Evolutionary conservation across 2,888 invertebrate genomes (phyloP), one percentile per base, ranked within the genome.

Genomic region (Drosophila merina): DNA sequence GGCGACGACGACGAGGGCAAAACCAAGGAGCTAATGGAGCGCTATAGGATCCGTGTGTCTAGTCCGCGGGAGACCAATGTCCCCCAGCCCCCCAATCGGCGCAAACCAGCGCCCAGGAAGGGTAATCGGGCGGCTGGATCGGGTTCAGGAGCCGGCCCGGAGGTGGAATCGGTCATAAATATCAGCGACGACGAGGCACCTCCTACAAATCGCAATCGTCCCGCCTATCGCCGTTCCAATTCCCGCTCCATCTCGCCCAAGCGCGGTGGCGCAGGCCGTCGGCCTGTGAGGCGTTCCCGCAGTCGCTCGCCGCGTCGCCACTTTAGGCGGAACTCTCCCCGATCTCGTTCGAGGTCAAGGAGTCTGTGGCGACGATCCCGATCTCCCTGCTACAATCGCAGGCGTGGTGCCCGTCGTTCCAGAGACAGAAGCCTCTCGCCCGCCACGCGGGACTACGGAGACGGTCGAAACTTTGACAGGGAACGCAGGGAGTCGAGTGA

Each of bases 1-100:
- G 90, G 92, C 1, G 93, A 93, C n/a, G 92, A 93, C 40, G 90
- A 90, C n/a, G 88, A 90, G 56, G 91, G 91, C 58, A 89, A 86
- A 49, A 89, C 91, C 4, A 90, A 89, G 71, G 80, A 88, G 60
- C 72, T 91, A 0, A 90, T 91, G 72, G 88, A 92, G n/a, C 89
- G 91, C 63, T 92, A 88, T 64, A 90, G 89, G 31, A 87, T 91
- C n/a, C 86, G 89, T 9, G 64, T 86, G 4, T 52, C 20, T 10
- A 79, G 80, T 51, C 80, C 86, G 8, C 67, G 74, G 12, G 44
- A 26, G 1, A 3, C 28, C 0, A 14, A 0, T 3, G 20, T 20
- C 20, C 2, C 20, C 20, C 3, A 20, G 3, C 6, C 30, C 1
- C 7, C 7, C 6, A 8, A 49, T 0, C 76, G 82, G 0, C 86